Conservation (phyloP, 2,888 invertebrate genomes). For the Nasonovia ribisnigri region DNA sequence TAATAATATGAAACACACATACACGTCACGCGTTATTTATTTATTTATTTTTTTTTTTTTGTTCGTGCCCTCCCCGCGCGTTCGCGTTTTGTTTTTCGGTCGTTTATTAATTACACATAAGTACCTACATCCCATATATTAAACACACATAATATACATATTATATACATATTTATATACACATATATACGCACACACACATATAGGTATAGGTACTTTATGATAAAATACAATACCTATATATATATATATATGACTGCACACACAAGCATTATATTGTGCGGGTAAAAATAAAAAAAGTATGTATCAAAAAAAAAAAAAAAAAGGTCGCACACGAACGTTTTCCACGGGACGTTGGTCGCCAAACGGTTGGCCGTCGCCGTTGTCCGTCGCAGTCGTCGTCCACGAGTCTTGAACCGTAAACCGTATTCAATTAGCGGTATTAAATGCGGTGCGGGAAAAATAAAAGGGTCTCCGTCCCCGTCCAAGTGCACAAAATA, state of each 20-base stretch:
- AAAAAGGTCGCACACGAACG: not conserved
- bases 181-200: too few relatives aligned
- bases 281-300: not conserved
- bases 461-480: not conserved
- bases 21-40: not conserved
- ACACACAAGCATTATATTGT: not conserved
- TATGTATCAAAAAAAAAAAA: not conserved
- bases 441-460: not conserved
- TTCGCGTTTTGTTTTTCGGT: not conserved
- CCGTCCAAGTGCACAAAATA: not conserved
- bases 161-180: not conserved
- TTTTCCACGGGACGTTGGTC: constrained; percentile 52
- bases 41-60: too few relatives aligned
- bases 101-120: constrained; percentile 38
- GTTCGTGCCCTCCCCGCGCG: not conserved
- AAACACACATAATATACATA: not conserved
- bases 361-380: constrained; percentile 4
- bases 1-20: not conserved
- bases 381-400: not conserved
- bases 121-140: not conserved
- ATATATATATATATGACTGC: too few relatives aligned
- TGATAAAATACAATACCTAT: not conserved
- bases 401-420: constrained; percentile 48
- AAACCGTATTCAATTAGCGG: constrained; percentile 60
- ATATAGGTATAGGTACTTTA: not conserved